These are phyloP conservation scores for Cyanoderma ruficeps DNA, from an alignment of 2,113 vertebrate species.

Conservation along the genomic window DNA sequence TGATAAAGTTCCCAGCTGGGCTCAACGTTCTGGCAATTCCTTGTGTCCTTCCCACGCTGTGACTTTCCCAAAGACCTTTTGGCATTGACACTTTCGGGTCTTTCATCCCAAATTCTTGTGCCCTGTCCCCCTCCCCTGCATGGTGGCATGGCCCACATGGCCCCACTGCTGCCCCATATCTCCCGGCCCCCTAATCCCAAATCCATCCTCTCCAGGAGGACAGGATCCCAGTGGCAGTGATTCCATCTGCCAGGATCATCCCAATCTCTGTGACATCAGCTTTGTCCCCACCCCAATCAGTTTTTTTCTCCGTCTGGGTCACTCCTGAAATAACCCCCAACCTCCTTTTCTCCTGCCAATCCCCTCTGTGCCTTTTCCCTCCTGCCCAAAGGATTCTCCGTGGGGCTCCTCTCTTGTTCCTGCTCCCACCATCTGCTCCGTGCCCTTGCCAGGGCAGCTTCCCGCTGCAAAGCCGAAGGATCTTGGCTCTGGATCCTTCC, in stretches of 20 bases:
- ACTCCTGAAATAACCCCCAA: not conserved
- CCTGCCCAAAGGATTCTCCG: not conserved
- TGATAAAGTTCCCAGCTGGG: not conserved
- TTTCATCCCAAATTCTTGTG: not conserved
- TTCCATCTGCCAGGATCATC: not conserved
- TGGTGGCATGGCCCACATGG: fast-evolving
- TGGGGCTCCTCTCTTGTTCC: not conserved
- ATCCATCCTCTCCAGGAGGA: not conserved
- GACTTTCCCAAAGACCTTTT: not conserved
- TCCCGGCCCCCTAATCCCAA: not conserved
- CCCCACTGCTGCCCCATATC: not conserved
- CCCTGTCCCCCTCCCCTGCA: not conserved
- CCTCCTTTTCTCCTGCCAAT: not conserved
- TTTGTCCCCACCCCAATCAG: not conserved
- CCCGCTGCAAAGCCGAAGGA: not conserved
- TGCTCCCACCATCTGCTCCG: constrained; percentile 32
- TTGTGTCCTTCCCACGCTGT: fast-evolving
- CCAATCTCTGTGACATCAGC: not conserved
- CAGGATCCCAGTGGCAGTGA: fast-evolving
- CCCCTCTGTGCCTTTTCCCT: not conserved
- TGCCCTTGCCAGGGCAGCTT: not conserved
- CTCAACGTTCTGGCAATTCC: fast-evolving
- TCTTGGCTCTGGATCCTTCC: not conserved
- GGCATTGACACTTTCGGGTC: fast-evolving
- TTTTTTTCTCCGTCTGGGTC: not conserved